Conservation (phyloP, 2,888 invertebrate species). For the Arrhopalites spinosus region DNA sequence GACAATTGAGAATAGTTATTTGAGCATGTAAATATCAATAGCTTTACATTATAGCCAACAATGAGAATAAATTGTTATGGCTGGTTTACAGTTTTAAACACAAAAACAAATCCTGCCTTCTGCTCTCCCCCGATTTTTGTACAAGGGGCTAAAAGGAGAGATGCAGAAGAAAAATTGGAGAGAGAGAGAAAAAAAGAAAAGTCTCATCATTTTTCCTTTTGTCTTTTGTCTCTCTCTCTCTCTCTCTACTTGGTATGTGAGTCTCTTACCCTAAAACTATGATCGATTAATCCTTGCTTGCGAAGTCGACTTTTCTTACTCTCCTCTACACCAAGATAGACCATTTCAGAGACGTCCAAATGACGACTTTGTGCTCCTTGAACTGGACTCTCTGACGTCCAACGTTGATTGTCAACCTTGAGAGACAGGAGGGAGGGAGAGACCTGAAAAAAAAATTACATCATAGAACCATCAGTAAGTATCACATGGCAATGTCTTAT, state of each 20-base stretch:
- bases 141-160: conserved; percentile 5
- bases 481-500: background rate
- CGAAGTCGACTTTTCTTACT: conserved; percentile 45
- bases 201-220: background rate
- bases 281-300: conserved; percentile 54
- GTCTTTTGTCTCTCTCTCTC: too few relatives aligned
- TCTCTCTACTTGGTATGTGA: too few relatives aligned
- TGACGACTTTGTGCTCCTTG: conserved; percentile 55
- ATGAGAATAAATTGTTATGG: too few relatives aligned
- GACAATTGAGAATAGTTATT: too few relatives aligned
- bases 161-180: conserved; percentile 14
- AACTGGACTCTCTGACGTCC: conserved; percentile 48
- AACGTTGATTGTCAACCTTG: conserved; percentile 54
- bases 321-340: conserved; percentile 55
- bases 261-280: conserved; percentile 55
- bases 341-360: conserved; percentile 55
- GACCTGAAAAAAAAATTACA: conserved; percentile 39
- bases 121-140: too few relatives aligned
- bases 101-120: too few relatives aligned
- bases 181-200: conserved; percentile 10
- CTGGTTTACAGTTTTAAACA: too few relatives aligned
- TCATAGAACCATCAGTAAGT: background rate
- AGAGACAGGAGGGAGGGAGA: conserved; percentile 52
- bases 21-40: too few relatives aligned
- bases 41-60: too few relatives aligned